Conservation (phyloP, 2,113 vertebrate species). For the Brachyhypopomus gauderio region DNA sequence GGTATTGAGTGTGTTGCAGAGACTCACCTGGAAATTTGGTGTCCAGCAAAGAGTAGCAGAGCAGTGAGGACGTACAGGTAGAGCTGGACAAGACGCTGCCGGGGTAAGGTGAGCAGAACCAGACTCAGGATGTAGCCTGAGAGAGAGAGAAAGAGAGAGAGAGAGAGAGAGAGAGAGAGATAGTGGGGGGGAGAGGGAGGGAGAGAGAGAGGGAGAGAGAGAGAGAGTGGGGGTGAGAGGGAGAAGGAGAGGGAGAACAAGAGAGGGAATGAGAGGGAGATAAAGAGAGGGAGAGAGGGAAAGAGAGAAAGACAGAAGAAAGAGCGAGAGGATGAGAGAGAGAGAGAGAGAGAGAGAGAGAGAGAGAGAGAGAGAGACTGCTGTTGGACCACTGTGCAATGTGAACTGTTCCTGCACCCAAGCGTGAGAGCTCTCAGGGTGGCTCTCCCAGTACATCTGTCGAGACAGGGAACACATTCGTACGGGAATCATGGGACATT, state of each 20-base stretch:
- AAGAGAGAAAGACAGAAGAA: no score
- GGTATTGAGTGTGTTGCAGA: background rate
- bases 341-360: background rate
- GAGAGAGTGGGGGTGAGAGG: background rate
- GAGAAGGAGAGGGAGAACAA: background rate
- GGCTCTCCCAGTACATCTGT: background rate
- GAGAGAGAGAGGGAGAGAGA: background rate
- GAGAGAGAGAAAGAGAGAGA: constrained; percentile 2
- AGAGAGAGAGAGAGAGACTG: background rate
- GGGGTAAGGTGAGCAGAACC: constrained; percentile 92
- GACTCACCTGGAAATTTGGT: constrained; percentile 93
- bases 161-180: constrained; percentile 1
- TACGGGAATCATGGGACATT: background rate
- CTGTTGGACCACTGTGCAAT: background rate
- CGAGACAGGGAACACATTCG: background rate
- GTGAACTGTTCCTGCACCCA: background rate
- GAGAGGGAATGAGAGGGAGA: background rate
- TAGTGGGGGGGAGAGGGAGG: background rate
- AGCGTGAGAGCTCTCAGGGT: background rate
- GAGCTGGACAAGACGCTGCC: constrained; percentile 95
- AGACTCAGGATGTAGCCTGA: constrained; percentile 96
- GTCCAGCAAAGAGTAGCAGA: constrained; percentile 92
- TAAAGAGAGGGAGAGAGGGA: no score
- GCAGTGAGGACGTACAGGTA: constrained; percentile 96
- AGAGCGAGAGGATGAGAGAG: no score